Evolutionary conservation across 2,797 vertebrate species (phyloP).

Genomic region (Epinephelus malabaricus): DNA sequence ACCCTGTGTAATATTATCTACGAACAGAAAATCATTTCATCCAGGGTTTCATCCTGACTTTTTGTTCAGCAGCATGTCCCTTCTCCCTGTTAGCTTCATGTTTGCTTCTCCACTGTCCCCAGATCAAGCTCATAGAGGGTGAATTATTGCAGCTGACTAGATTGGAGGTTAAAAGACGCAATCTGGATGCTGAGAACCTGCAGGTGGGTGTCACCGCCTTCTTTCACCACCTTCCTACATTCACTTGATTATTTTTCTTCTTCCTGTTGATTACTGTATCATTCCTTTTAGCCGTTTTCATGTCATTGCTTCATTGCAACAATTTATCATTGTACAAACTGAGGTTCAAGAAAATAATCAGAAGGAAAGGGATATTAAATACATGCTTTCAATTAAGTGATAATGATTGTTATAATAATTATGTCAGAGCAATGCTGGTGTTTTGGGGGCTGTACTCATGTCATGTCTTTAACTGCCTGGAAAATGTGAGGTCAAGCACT

Average conservation of each 20-base stretch:
- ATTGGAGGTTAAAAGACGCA: slow-evolving; percentile 97
- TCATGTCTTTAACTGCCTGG: too few relatives aligned
- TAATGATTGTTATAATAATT: neutral
- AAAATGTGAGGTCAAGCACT: too few relatives aligned
- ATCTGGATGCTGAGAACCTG: slow-evolving; percentile 94
- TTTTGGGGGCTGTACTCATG: neutral
- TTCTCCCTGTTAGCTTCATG: slow-evolving; percentile 58
- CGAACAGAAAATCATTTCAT: slow-evolving; percentile 37
- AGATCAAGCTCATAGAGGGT: slow-evolving; percentile 98
- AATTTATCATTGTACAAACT: neutral
- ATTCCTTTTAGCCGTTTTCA: slow-evolving; percentile 43
- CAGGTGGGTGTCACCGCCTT: slow-evolving; percentile 90
- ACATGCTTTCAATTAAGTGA: neutral
- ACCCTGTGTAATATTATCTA: neutral
- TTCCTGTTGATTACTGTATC: neutral
- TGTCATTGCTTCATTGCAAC: slow-evolving; percentile 54
- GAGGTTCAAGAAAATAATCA: neutral
- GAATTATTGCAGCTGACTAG: slow-evolving; percentile 99
- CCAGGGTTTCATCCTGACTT: slow-evolving; percentile 24
- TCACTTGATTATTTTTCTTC: neutral
- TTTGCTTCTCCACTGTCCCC: slow-evolving; percentile 90
- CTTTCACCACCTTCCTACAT: slow-evolving; percentile 47
- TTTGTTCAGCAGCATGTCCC: slow-evolving; percentile 42
- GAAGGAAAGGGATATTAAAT: neutral
- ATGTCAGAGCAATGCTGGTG: neutral